Evolutionary conservation across 2,797 vertebrate genomes (phyloP), one percentile per base, ranked within the genome.

Genomic region (Limosa lapponica): DNA sequence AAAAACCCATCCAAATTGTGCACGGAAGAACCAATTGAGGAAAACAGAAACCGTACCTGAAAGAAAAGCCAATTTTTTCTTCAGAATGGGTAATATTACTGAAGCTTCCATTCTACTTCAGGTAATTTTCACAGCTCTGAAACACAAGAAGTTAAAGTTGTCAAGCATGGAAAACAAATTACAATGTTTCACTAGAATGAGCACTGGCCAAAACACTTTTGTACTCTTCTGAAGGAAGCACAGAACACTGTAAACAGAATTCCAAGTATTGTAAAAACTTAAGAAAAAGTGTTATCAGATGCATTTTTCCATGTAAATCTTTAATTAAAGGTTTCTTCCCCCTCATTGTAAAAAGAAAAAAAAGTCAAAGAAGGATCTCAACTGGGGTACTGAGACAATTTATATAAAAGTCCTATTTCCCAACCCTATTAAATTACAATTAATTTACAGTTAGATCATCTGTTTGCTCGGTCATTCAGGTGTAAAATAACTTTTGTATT

Each of bases 51-150:
- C 46, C 24, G 1, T 98, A 99, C 99, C 99, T 98, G 99, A 99
- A 93, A 99, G 98, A 96, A 99, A 99, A 74, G 99, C 99, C 96
- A 99, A 97, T 90, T 99, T 99, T 98, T 99, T 99, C 98, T 99
- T 99, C 96, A 99, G 98, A 94, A 99, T 98, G 25, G 99, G 98
- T 95, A 99, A 93, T 96, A 99, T 99, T 97, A 93, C 98, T 70
- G 98, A 99, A 13, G 99, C 99, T 95, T 99, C 99, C 99, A 99
- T 99, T 91, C 70, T 98, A 86, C 71, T 96, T 87, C 87, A 87
- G 70, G 36, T 87, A 93, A 82, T 46, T 93, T 93, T 74, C 52
- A 46, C 85, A 93, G 82, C 87, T 96, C 98, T 98, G 97, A 93
- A 98, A 98, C n/a, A 98, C 7, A 98, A 83, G 90, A 97, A 91